Evolutionary conservation across 2,888 invertebrate genomes (phyloP).

Genomic region (Trachelus stipa): DNA sequence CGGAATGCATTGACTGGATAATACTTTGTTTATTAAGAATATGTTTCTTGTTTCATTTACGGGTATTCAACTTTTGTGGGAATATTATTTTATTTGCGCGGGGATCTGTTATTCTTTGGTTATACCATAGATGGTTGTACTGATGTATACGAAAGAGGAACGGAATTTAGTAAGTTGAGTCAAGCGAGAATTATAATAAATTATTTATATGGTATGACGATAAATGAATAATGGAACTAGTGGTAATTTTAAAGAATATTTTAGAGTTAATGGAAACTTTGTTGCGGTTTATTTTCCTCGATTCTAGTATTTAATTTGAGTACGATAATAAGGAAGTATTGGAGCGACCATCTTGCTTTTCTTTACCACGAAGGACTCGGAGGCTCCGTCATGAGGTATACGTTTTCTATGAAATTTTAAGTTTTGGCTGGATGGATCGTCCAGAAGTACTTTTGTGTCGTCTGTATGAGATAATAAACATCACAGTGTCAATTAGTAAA

Average conservation of each 20-base stretch:
- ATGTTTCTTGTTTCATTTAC: neutral
- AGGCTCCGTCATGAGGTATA: conserved; percentile 53
- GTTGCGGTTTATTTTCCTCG: neutral
- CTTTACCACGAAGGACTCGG: conserved; percentile 44
- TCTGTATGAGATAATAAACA: conserved; percentile 1
- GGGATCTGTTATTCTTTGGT: neutral
- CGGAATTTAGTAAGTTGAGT: neutral
- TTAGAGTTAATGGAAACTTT: neutral
- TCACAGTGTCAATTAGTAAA: conserved; percentile 7
- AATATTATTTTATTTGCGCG: neutral
- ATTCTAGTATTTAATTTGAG: conserved; percentile 24
- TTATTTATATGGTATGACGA: neutral
- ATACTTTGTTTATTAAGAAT: neutral
- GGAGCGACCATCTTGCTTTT: conserved; percentile 48
- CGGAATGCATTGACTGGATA: neutral
- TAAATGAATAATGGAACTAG: neutral
- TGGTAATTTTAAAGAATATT: neutral
- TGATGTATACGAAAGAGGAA: no score
- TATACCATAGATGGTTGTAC: neutral
- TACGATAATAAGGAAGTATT: conserved; percentile 37
- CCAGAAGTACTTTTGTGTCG: conserved; percentile 10
- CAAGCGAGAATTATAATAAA: neutral
- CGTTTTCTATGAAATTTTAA: conserved; percentile 26
- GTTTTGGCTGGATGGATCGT: conserved; percentile 20
- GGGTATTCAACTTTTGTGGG: neutral